These are phyloP conservation scores for Ctena decussata DNA, from an alignment of 2,888 invertebrate genomes.

Conservation along the genomic window DNA sequence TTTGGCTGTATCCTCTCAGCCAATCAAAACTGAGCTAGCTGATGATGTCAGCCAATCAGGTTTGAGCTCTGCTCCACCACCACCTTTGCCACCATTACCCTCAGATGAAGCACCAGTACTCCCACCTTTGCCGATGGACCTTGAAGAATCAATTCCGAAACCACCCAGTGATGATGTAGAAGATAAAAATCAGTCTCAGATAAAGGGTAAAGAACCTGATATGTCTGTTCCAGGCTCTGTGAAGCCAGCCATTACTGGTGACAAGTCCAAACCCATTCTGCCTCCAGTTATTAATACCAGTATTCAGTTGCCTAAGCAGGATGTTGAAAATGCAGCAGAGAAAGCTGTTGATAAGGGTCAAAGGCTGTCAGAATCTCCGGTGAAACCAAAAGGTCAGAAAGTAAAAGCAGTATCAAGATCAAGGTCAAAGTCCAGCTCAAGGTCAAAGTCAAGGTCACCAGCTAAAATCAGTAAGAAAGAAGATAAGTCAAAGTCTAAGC, in stretches of 20 bases:
- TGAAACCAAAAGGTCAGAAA: conserved; percentile 33
- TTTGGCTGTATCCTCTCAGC: neutral
- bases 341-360: conserved; percentile 7
- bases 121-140: conserved; percentile 4
- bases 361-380: conserved; percentile 26
- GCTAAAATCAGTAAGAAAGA: conserved; percentile 18
- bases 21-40: neutral
- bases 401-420: conserved; percentile 19
- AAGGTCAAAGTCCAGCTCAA: conserved; percentile 39
- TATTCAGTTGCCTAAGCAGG: conserved; percentile 23
- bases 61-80: neutral
- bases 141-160: neutral
- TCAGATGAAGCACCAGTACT: neutral
- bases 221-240: neutral
- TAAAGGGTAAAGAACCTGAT: no score
- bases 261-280: conserved; percentile 4
- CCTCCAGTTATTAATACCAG: conserved; percentile 55
- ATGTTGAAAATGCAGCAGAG: neutral
- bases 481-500: neutral
- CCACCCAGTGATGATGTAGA: neutral
- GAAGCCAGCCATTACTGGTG: neutral
- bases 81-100: neutral
- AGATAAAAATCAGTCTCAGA: neutral
- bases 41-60: neutral
- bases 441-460: conserved; percentile 51